Evolutionary conservation across 2,113 vertebrate genomes (phyloP), one percentile per base, ranked within the genome.

Genomic region (Odocoileus hemionus): DNA sequence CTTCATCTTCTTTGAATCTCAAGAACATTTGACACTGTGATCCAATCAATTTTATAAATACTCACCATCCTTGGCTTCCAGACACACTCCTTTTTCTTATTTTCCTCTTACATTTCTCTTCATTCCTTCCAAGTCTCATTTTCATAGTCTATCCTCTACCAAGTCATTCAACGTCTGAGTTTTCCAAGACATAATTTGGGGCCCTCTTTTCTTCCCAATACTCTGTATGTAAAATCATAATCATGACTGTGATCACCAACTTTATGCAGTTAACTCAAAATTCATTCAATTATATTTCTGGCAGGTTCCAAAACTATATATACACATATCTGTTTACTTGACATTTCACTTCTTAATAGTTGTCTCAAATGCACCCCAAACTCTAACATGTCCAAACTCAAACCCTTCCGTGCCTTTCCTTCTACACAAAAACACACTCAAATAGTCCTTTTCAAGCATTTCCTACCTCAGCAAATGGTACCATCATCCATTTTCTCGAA

Each of bases 401-500:
- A 96, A 57, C 43, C 13, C 9, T 89, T 64, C 89, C 15, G 5
- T 83, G 52, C 30, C 28, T 25, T 86, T 89, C 28, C 43, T 89
- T 92, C 43, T 50, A 70, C 23, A 92, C 5, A 64, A 26, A 95
- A 67, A 86, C 19, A 76, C 47, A 97, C 23, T 78, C 70, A 83
- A 86, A 85, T 36, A 82, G 43, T 82, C 39, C n/a, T 94, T 61
- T 80, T 87, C 30, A 93, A 94, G 12, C 57, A 93, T 84, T 91
- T 96, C 17, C 50, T 93, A 52, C 57, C 33, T 91, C 58, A 84
- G 30, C 26, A 90, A 80, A 92, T 55, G 12, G 57, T 45, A 84
- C 25, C 84, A 92, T 26, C 28, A 92, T 60, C 8, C n/a, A 95
- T 57, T 90, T 95, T 96, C 78, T 94, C 25, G 91, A 95, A n/a